Evolutionary conservation across 1,140 invertebrate species (phyloP).

Genomic region (Popillia japonica): DNA sequence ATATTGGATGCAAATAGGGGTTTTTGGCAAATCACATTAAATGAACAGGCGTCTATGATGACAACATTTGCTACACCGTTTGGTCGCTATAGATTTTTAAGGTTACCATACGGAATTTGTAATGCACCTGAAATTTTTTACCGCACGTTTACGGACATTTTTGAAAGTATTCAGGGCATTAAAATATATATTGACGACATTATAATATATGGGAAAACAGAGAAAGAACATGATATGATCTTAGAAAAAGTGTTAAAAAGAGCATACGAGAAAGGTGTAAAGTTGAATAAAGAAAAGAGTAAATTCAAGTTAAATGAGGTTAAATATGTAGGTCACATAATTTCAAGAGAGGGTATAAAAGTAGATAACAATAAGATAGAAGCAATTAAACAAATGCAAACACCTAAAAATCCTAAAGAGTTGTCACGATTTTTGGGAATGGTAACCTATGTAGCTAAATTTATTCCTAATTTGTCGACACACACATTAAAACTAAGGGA

Average conservation of each 20-base stretch:
- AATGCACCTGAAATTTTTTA: constrained; percentile 58
- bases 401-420: constrained; percentile 44
- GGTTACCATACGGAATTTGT: constrained; percentile 55
- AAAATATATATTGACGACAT: no score
- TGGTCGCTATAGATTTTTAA: constrained; percentile 46
- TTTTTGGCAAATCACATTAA: constrained; percentile 48
- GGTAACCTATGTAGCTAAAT: constrained; percentile 28
- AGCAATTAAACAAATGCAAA: constrained; percentile 50
- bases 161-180: constrained; percentile 51
- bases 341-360: constrained; percentile 54
- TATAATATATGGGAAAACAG: constrained; percentile 46
- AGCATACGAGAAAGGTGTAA: constrained; percentile 50
- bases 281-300: constrained; percentile 58
- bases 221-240: constrained; percentile 49
- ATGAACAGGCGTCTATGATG: constrained; percentile 41
- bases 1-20: no score
- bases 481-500: constrained; percentile 7
- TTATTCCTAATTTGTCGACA: constrained; percentile 29
- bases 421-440: constrained; percentile 17
- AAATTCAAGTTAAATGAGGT: constrained; percentile 53
- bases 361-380: constrained; percentile 50
- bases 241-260: constrained; percentile 50
- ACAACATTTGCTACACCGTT: constrained; percentile 49
- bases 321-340: constrained; percentile 56
- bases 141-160: constrained; percentile 49